A percentile compares a stretch with the other conserved stretches of the same genome.
These are phyloP conservation scores for Tanytarsus gracilentus DNA, from an alignment of 2,888 invertebrate genomes.

Conservation along the genomic window DNA sequence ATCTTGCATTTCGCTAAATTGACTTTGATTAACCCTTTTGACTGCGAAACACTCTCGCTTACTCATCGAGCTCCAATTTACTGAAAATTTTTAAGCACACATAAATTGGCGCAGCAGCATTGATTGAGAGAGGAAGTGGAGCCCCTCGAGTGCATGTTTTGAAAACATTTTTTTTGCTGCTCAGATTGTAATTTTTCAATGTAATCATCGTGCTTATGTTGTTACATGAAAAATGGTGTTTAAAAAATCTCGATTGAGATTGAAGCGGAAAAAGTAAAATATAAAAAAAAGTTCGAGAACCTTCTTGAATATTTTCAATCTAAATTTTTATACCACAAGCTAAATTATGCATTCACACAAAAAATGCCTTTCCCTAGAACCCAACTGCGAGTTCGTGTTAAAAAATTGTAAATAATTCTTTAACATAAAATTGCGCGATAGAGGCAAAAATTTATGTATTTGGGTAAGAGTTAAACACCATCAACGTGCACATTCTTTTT, in stretches of 20 bases:
- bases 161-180: neutral
- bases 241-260: too few species aligned
- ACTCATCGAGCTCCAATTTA: neutral
- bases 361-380: too few species aligned
- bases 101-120: neutral
- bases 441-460: neutral
- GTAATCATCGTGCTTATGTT: conserved; percentile 5
- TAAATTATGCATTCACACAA: too few species aligned
- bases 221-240: too few species aligned
- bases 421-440: neutral
- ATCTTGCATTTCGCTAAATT: conserved; percentile 14
- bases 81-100: neutral
- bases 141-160: conserved; percentile 1
- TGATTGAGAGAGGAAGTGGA: conserved; percentile 1
- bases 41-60: neutral
- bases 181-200: neutral
- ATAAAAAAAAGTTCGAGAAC: too few species aligned
- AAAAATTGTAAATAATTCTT: too few species aligned
- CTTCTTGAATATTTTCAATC: too few species aligned
- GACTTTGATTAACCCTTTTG: conserved; percentile 26
- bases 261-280: too few species aligned
- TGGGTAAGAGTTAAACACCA: conserved; percentile 4
- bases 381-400: too few species aligned
- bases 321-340: too few species aligned
- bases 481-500: neutral